Conservation (phyloP, 2,797 vertebrate genomes). For the Melanotaenia boesemani region DNA sequence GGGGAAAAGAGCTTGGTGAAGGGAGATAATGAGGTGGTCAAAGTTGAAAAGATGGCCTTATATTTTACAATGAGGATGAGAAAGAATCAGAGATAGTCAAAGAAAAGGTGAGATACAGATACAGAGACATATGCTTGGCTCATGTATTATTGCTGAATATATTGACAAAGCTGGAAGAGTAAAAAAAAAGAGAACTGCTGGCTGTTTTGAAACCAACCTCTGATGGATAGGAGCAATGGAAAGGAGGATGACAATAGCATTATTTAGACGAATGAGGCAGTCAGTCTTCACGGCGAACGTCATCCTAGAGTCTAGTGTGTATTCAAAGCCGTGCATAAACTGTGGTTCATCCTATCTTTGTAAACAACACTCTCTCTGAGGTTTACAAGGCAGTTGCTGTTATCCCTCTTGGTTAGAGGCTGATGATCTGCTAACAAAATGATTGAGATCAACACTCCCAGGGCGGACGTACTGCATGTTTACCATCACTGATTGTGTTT, state of each 20-base stretch:
- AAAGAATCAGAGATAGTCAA: slow-evolving; percentile 33
- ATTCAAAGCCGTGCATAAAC: slow-evolving; percentile 3
- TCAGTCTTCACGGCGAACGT: slow-evolving; percentile 29
- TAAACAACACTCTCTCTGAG: slow-evolving; percentile 49
- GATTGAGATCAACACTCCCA: slow-evolving; percentile 64
- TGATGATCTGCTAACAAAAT: slow-evolving; percentile 59
- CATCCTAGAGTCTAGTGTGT: slow-evolving; percentile 30
- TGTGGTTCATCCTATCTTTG: slow-evolving; percentile 38
- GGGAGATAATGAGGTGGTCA: slow-evolving; percentile 55
- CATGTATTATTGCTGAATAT: slow-evolving; percentile 72
- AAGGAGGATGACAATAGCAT: slow-evolving; percentile 54
- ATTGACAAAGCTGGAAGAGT: slow-evolving; percentile 63
- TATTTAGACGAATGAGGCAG: slow-evolving; percentile 66
- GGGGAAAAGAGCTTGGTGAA: neutral
- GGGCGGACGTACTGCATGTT: slow-evolving; percentile 61
- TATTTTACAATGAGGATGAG: slow-evolving; percentile 38
- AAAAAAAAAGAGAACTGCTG: slow-evolving; percentile 14
- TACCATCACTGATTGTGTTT: slow-evolving; percentile 67
- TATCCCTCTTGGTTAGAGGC: slow-evolving; percentile 62
- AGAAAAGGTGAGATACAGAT: slow-evolving; percentile 46
- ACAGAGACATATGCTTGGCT: slow-evolving; percentile 44
- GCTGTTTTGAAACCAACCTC: slow-evolving; percentile 40
- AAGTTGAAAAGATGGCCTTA: slow-evolving; percentile 46
- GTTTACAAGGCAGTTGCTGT: slow-evolving; percentile 50
- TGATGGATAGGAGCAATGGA: slow-evolving; percentile 50